Conservation (phyloP, 2,797 vertebrate species). For the Sphenodon punctatus region DNA sequence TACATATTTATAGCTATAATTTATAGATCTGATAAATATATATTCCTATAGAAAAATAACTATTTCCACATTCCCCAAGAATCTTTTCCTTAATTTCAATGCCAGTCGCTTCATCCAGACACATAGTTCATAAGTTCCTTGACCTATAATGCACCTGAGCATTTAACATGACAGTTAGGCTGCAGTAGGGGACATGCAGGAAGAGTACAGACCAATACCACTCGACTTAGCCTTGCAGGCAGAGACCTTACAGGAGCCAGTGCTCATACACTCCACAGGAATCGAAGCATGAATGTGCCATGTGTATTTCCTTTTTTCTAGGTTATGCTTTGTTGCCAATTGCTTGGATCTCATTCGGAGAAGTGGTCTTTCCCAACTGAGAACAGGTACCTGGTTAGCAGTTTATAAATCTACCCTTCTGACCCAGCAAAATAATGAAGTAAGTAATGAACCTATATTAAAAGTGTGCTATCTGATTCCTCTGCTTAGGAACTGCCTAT, state of each 20-base stretch:
- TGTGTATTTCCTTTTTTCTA: not conserved
- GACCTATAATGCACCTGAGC: not conserved
- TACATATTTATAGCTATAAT: too few species aligned
- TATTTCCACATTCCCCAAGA: too few species aligned
- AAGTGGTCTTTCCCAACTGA: not conserved
- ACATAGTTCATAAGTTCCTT: not conserved
- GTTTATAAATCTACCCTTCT: slow-evolving; percentile 63
- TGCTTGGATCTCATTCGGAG: not conserved
- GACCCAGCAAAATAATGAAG: slow-evolving; percentile 41
- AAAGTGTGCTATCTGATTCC: not conserved
- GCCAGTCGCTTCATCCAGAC: rapidly evolving
- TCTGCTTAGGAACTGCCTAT: slow-evolving; percentile 26
- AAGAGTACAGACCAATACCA: rapidly evolving
- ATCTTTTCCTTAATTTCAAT: rapidly evolving
- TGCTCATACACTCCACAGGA: not conserved
- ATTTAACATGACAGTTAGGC: not conserved
- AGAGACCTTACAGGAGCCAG: not conserved
- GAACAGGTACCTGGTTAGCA: slow-evolving; percentile 28
- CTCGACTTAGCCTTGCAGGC: not conserved
- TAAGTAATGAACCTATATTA: slow-evolving; percentile 30
- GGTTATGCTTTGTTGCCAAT: not conserved
- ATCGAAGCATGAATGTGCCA: not conserved
- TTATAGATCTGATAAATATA: too few species aligned
- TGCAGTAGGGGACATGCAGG: rapidly evolving
- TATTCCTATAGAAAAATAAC: too few species aligned